phyloP scores from a whole-genome alignment of 2,797 vertebrate genomes.

The Scolopax rusticola region DNA sequence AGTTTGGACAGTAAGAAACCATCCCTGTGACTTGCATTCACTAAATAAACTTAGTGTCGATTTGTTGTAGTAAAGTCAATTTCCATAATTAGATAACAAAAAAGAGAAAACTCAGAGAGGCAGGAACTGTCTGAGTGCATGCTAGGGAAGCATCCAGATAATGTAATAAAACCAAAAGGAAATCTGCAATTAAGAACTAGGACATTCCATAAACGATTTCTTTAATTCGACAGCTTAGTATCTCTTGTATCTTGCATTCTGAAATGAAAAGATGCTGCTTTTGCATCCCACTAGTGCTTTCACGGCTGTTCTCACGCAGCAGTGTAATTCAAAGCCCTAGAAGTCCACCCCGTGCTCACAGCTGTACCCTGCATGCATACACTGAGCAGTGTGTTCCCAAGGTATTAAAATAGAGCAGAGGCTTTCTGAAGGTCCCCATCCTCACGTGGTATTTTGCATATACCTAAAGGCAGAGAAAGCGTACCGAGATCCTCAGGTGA shows the following conservation, averaged over 20 bases:
- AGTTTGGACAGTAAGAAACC: neutral
- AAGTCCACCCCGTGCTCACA: neutral
- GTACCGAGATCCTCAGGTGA: neutral
- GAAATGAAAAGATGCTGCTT: neutral
- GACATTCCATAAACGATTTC: neutral
- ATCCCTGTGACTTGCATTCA: neutral
- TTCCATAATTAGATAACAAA: constrained; percentile 14
- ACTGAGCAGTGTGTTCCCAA: neutral
- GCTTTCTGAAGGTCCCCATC: neutral
- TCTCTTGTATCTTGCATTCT: neutral
- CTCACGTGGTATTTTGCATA: neutral
- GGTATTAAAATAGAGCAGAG: neutral
- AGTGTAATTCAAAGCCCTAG: neutral
- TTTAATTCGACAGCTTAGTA: neutral
- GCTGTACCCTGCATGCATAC: neutral
- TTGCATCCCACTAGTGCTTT: neutral
- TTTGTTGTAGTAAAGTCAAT: constrained; percentile 14
- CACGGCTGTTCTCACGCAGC: neutral
- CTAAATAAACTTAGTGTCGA: neutral
- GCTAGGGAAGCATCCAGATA: constrained; percentile 2
- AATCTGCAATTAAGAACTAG: constrained; percentile 32
- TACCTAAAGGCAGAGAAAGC: neutral
- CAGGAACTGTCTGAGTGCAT: neutral
- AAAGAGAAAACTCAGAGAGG: neutral
- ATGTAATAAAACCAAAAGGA: constrained; percentile 21